Evolutionary conservation across 2,888 invertebrate species (phyloP), one percentile per base, ranked within the genome.

Genomic region (Tortricodes alternella): DNA sequence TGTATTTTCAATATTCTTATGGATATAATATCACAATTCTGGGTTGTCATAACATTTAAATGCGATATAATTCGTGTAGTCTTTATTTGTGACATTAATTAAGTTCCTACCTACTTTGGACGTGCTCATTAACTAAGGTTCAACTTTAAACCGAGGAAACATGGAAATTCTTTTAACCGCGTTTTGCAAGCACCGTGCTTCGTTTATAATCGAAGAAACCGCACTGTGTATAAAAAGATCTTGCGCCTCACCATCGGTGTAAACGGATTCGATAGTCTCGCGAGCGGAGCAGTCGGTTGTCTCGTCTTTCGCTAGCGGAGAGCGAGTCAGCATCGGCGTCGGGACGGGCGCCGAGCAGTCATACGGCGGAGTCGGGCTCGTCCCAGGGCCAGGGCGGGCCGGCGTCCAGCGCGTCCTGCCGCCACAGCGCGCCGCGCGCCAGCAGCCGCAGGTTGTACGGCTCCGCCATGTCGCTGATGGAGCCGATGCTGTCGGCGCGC

Each of bases 331-430:
- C 3, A n/a, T 9, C 46, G 15, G 18, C 3, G 1, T n/a, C 32
- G 5, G 41, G 13, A 19, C 18, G 18, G 27, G 16, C 8, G 18
- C 27, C 18, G 35, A 18, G 50, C 18, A 37, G 24, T 88, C 89
- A 91, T 37, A 91, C 90, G 50, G 88, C 82, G 3, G 89, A 89
- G 76, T 91, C 91, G 15, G 90, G 87, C 67, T 87, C 85, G 68
- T 85, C 85, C 85, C 88, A 86, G n/a, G 86, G 87, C 89, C 89
- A 89, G 32, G 89, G 89, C 71, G 89, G 88, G 65, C 71, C 83
- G 51, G 85, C 58, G 73, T 89, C 89, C 41, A 90, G 71, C 60
- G 91, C 91, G 79, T 91, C 88, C 76, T 91, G 91, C 1, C 91
- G 81, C 90, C 90, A 91, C 64, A 91, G 82, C 46, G 74, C 73